Base-by-base conservation (phyloP, 2,797 vertebrate species). In the Triplophysa bombifrons region DNA sequence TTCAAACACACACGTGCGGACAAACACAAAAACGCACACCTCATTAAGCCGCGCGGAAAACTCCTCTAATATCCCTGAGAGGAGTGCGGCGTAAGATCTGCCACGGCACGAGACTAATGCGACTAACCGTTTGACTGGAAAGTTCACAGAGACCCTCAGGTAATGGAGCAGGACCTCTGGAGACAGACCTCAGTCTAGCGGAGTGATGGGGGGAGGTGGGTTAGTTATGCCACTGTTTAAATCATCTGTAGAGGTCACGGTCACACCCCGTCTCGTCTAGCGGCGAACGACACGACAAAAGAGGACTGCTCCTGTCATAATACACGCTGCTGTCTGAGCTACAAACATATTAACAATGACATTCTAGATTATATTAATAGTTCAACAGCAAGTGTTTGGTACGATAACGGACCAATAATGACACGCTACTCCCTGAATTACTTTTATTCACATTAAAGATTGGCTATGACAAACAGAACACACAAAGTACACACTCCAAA, bases 81-180 rank as follows among this genome's bases (percentile, higher is more conserved):
- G 69, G 16, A 55, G 19, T 20, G 53, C 53, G 53, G 53, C n/a
- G 19, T 19, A 55, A 10, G 53, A 70, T 68, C 67, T 25, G 67
- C 66, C 41, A 53, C 74, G 72, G 61, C 48, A 41, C 41, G 22
- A 76, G 72, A 68, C 69, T 81, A 79, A 72, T 72, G 27, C 81
- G 87, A 89, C 89, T 91, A 91, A 93, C 91, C 85, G 86, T 84
- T 88, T 88, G 90, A 89, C 86, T 90, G 90, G 85, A 89, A 74
- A 84, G 76, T 84, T 80, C 86, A 85, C 74, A 25, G 76, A 76
- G 64, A 72, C 88, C 86, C 75, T 78, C 82, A 85, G 84, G 88
- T 89, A 86, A 88, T 88, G 92, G 90, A 86, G 88, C 90, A 92
- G 88, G 85, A 84, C 85, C 88, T 87, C 84, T 86, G 84, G 82